Evolutionary conservation across 2,797 vertebrate species (phyloP).

Genomic region (Dipus sagitta): DNA sequence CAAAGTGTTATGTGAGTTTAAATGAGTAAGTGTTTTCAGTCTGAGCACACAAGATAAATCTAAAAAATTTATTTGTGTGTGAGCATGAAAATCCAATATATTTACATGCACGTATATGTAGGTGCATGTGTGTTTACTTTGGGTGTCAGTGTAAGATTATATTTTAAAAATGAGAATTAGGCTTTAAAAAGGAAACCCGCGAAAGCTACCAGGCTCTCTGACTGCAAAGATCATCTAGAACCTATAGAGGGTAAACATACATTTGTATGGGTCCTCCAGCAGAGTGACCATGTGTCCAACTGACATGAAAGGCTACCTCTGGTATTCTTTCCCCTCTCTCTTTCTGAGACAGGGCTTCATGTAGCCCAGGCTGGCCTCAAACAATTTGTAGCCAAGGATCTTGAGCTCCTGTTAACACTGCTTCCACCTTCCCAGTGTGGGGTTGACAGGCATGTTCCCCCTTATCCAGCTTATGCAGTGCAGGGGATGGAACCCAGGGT

Average conservation of each 20-base stretch:
- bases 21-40: neutral
- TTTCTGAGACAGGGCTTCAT: neutral
- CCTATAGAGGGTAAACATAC: neutral
- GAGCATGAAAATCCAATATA: no score
- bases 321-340: neutral
- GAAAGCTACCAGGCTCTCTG: neutral
- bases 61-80: slow-evolving; percentile 4
- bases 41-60: neutral
- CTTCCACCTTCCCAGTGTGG: neutral
- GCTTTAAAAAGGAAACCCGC: neutral
- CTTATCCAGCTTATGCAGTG: neutral
- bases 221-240: neutral
- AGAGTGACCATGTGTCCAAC: neutral
- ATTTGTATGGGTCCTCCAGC: neutral
- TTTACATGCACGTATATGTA: neutral
- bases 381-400: no score
- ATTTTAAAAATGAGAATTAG: slow-evolving; percentile 48
- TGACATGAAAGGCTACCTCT: neutral
- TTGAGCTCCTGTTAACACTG: no score
- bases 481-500: neutral
- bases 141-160: neutral
- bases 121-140: neutral
- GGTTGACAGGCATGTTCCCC: neutral
- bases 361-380: neutral
- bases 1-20: no score